A percentile compares a stretch with the other conserved stretches of the same genome.
Conservation (phyloP, 2,113 vertebrate species). For the Dromas ardeola region DNA sequence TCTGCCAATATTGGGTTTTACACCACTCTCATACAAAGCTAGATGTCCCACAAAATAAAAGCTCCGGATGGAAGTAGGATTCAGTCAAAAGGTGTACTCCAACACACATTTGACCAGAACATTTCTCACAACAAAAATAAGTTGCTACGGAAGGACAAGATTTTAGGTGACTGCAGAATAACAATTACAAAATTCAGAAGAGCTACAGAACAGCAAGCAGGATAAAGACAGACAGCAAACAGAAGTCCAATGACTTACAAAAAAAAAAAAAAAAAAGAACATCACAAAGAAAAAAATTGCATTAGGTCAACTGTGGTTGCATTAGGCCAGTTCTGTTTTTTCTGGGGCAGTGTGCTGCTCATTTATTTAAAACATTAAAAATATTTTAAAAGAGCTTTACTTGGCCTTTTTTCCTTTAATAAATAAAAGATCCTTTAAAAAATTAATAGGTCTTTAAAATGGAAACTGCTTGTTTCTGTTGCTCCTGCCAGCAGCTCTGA, state of each 20-base stretch:
- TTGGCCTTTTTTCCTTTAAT: neutral
- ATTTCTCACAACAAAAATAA: neutral
- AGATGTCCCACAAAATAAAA: neutral
- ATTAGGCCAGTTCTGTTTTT: neutral
- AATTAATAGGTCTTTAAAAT: neutral
- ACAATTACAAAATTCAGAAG: neutral
- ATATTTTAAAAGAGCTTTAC: neutral
- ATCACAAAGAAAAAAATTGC: neutral
- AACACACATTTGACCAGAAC: neutral
- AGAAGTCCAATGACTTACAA: neutral
- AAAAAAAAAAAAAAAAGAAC: neutral
- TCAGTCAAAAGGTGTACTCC: neutral
- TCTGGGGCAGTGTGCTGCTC: neutral
- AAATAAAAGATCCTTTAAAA: conserved; percentile 36
- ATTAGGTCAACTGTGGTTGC: neutral
- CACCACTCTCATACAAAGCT: neutral
- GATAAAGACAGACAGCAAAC: neutral
- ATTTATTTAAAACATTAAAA: neutral
- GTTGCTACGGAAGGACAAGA: neutral
- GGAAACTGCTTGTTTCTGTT: neutral
- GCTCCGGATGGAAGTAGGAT: neutral
- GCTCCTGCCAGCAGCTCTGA: conserved; percentile 3
- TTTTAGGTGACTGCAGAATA: neutral
- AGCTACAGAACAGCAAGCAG: neutral
- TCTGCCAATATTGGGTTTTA: neutral